A percentile compares a stretch with the other conserved stretches of the same genome.
Evolutionary conservation across 35 echinoderm and acorn worm species (phyloP).

Genomic region (Hemicentrotus pulcherrimus): DNA sequence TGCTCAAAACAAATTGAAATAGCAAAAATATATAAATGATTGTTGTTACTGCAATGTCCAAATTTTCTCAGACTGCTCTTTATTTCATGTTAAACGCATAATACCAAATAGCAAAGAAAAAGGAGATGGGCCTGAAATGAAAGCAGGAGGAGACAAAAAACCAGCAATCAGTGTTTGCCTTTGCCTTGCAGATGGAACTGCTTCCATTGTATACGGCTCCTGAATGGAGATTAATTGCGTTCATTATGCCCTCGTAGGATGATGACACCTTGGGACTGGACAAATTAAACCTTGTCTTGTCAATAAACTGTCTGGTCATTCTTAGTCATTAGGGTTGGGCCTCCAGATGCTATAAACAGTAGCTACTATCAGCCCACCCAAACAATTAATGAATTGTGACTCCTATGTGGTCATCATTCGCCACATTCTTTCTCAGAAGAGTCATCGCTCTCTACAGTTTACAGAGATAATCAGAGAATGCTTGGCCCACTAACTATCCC

Average conservation of each 20-base stretch:
- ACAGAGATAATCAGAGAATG: too few species aligned
- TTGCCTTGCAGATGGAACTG: not conserved
- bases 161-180: not conserved
- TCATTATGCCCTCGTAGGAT: not conserved
- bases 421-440: not conserved
- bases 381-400: not conserved
- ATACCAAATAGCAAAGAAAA: too few species aligned
- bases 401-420: not conserved
- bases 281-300: conserved; percentile 4
- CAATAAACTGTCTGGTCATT: not conserved
- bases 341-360: not conserved
- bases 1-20: too few species aligned
- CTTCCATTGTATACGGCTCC: not conserved
- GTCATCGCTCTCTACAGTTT: not conserved
- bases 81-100: too few species aligned
- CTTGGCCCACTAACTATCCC: too few species aligned
- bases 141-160: too few species aligned
- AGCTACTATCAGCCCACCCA: not conserved
- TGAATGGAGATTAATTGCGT: not conserved
- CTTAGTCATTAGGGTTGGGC: conserved; percentile 16
- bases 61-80: too few species aligned
- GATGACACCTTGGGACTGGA: not conserved
- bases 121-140: too few species aligned
- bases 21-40: too few species aligned
- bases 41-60: too few species aligned